phyloP scores from a whole-genome alignment of 2,113 vertebrate species.

The Rallus limicola region DNA sequence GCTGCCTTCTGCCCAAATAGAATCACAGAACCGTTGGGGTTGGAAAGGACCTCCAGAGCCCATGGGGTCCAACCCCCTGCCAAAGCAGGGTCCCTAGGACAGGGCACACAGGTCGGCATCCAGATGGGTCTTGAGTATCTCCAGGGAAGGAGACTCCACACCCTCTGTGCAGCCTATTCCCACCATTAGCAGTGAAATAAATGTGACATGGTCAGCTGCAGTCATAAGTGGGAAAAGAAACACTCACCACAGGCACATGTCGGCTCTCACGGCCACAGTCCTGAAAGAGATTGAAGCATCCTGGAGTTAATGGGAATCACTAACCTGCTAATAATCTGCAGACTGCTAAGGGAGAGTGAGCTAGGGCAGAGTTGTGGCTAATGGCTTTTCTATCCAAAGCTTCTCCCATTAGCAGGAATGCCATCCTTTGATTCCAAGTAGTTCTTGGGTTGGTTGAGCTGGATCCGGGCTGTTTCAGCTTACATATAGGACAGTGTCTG shows the following conservation, averaged over 20 bases:
- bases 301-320: too few species aligned
- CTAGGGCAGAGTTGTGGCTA: background rate
- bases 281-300: conserved; percentile 65
- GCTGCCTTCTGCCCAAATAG: background rate
- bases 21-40: too few species aligned
- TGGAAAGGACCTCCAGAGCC: too few species aligned
- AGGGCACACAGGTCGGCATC: too few species aligned
- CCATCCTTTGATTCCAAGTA: background rate
- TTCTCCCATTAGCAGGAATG: background rate
- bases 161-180: too few species aligned
- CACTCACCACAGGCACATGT: conserved; percentile 86
- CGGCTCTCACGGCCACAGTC: conserved; percentile 82
- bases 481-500: background rate
- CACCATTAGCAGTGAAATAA: background rate
- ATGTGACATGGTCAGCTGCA: fast-evolving
- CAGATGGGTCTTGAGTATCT: too few species aligned
- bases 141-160: too few species aligned
- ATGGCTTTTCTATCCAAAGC: background rate
- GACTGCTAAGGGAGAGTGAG: background rate
- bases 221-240: background rate
- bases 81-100: too few species aligned
- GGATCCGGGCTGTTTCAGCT: background rate
- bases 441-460: background rate
- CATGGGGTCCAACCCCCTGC: too few species aligned
- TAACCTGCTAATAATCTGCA: background rate